Conservation (phyloP, 2,888 invertebrate species). For the Ischnura elegans region DNA sequence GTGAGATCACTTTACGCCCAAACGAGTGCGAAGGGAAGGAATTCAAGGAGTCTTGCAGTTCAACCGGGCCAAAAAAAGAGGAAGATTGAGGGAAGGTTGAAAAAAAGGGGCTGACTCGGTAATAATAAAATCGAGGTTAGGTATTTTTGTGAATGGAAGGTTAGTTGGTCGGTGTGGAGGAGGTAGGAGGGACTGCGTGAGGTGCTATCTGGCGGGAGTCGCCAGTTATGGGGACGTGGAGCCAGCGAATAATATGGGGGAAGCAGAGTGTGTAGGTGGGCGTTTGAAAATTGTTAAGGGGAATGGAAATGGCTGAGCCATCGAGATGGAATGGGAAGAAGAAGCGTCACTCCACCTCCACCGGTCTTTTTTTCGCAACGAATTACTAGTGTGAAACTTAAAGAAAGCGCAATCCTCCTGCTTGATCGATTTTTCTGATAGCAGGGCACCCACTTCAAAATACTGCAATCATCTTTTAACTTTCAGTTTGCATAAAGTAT, state of each 20-base stretch:
- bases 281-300: not conserved
- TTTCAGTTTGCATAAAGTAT: too few relatives aligned
- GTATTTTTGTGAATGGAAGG: not conserved
- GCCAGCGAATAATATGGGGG: not conserved
- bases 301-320: not conserved
- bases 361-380: too few relatives aligned
- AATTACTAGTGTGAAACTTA: too few relatives aligned
- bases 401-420: too few relatives aligned
- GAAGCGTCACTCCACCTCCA: too few relatives aligned
- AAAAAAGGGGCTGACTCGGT: not conserved
- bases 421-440: too few relatives aligned
- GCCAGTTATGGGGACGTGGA: not conserved
- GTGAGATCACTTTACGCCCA: slow-evolving; percentile 21
- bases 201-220: not conserved
- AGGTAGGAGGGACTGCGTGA: not conserved
- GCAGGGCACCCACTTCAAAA: too few relatives aligned
- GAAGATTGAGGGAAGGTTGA: not conserved
- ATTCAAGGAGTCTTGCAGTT: too few relatives aligned
- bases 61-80: not conserved
- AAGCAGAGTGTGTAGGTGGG: not conserved
- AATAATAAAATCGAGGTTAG: not conserved
- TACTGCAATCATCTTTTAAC: too few relatives aligned
- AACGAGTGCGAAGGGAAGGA: not conserved
- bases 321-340: not conserved
- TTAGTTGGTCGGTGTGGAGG: not conserved